Conservation (phyloP, 2,797 vertebrate genomes). For the Leptatherina wallacei region DNA sequence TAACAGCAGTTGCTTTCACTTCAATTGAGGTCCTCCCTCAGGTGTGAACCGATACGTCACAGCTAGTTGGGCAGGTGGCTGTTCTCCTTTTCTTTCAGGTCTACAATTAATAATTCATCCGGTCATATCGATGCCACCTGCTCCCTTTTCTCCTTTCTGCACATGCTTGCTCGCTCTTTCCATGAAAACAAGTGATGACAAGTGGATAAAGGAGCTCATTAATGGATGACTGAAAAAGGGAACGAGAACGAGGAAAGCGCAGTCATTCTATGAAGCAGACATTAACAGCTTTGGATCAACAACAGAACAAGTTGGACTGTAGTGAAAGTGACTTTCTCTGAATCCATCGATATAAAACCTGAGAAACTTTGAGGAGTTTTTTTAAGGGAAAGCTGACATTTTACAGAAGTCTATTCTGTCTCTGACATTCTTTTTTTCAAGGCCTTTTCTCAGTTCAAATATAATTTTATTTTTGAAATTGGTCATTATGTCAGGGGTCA, state of each 20-base stretch:
- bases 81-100: conserved; percentile 75
- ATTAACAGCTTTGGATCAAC: conserved; percentile 15
- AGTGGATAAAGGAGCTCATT: conserved; percentile 53
- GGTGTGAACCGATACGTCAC: conserved; percentile 55
- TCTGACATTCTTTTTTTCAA: conserved; percentile 14
- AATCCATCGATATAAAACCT: conserved; percentile 10
- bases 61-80: conserved; percentile 41
- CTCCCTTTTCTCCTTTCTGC: conserved; percentile 57
- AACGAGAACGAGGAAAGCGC: conserved; percentile 18
- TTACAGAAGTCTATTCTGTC: neutral
- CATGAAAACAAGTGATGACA: conserved; percentile 59
- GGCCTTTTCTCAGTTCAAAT: conserved; percentile 7
- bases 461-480: conserved; percentile 17
- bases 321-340: conserved; percentile 50
- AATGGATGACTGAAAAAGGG: conserved; percentile 42
- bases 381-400: conserved; percentile 27
- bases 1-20: conserved; percentile 1
- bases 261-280: conserved; percentile 30
- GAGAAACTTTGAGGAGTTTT: conserved; percentile 23
- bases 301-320: conserved; percentile 29
- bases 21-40: conserved; percentile 7
- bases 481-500: conserved; percentile 79
- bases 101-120: conserved; percentile 84
- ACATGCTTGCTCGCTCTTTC: conserved; percentile 53
- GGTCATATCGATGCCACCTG: conserved; percentile 73